These are phyloP conservation scores for Melieria picta DNA, from an alignment of 2,888 invertebrate species.

Conservation along the genomic window DNA sequence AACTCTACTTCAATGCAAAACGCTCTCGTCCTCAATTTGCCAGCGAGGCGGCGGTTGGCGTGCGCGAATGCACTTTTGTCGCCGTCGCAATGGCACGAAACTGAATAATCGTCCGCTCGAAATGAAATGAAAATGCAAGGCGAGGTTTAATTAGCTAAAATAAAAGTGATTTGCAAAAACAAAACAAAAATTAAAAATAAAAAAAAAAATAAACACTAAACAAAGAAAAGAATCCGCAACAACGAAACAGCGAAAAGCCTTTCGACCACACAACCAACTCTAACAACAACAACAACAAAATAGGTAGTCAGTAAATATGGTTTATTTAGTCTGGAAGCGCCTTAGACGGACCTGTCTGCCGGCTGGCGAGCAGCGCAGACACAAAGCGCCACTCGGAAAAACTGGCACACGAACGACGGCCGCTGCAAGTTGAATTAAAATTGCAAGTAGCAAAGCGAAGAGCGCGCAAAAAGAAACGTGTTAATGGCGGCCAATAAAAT, in stretches of 20 bases:
- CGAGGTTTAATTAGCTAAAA: constrained; percentile 47
- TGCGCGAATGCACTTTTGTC: constrained; percentile 27
- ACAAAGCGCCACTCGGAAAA: neutral
- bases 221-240: neutral
- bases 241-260: neutral
- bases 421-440: constrained; percentile 8
- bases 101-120: constrained; percentile 22
- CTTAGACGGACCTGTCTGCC: constrained; percentile 7
- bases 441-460: neutral
- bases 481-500: constrained; percentile 30
- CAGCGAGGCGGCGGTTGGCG: constrained; percentile 15
- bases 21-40: neutral
- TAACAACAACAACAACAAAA: constrained; percentile 1
- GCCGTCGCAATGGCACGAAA: constrained; percentile 16
- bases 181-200: constrained; percentile 6
- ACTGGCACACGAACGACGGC: constrained; percentile 1
- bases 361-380: constrained; percentile 4
- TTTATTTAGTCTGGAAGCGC: constrained; percentile 8
- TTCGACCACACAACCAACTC: neutral
- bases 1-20: too few relatives aligned
- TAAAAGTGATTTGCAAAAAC: constrained; percentile 18
- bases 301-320: neutral
- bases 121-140: constrained; percentile 34
- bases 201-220: constrained; percentile 4
- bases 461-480: neutral